Evolutionary conservation across 64 coral and sea anemone genomes (phyloP), one percentile per base, ranked within the genome.

Genomic region (Hydrozoanthus tunicans): DNA sequence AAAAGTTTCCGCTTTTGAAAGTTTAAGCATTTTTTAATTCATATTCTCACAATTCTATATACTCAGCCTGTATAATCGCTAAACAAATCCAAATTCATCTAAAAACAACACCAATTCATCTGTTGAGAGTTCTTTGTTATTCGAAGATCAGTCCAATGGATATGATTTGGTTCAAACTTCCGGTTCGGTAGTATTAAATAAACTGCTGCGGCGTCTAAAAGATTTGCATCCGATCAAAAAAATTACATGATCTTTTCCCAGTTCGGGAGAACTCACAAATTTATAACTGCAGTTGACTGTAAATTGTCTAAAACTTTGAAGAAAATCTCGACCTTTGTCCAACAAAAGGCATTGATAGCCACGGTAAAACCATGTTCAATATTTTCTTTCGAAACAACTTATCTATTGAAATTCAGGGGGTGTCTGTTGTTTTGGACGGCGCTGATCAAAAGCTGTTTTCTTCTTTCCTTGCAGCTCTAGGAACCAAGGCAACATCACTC

Each of bases 401-500:
- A n/a, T 53, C 0, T 5, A 1, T 43, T 58, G 6, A 64, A 64
- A 15, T 43, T 51, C 6, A 62, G 51, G 5, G 51, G 5, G 9
- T 4, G 43, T 78, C 3, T 69, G 20, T 23, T n/a, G 13, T 5
- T 58, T 43, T 43, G 32, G 32, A 43, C 32, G 70, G 3, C 7
- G 1, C 13, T 68, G 89, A 90, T 79, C 53, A 90, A 79, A 56
- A 78, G 15, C 32, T 90, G 24, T 24, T 79, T 79, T 90, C 89
- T 79, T 55, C 60, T 90, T 79, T 5, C 20, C 4, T 5, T 79
- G 51, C 51, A 8, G 27, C 25, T 60, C 12, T 4, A 15, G 84
- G 56, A 88, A 88, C 84, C 84, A 88, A 75, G 67, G 59, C 80
- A 92, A 74, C 81, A 79, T 83, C 81, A 59, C 20, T 20, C 26